Conservation (phyloP, 1,140 invertebrate species). For the Solen grandis region DNA sequence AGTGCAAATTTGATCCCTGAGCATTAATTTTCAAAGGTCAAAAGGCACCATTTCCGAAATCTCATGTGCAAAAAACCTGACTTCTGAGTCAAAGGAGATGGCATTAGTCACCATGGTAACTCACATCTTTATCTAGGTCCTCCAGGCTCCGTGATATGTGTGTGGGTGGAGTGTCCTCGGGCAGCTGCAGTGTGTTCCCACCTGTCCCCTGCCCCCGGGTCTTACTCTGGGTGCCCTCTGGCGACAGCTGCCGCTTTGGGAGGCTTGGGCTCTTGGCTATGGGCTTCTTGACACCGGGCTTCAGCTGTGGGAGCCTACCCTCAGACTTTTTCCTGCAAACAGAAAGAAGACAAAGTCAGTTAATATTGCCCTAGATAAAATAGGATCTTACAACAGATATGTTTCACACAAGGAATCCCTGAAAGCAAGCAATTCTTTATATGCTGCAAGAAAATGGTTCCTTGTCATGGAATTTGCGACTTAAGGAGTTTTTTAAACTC, state of each 20-base stretch:
- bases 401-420: too few species aligned
- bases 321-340: conserved; percentile 74
- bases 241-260: conserved; percentile 61
- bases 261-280: conserved; percentile 72
- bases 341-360: conserved; percentile 35
- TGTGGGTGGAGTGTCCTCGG: conserved; percentile 57
- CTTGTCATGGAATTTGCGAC: too few species aligned
- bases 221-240: conserved; percentile 49
- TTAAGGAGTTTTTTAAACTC: too few species aligned
- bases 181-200: conserved; percentile 64
- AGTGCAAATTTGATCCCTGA: too few species aligned
- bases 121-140: conserved; percentile 72
- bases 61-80: too few species aligned
- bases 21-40: too few species aligned
- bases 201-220: conserved; percentile 41
- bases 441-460: too few species aligned
- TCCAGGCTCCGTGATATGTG: conserved; percentile 70
- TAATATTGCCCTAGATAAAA: too few species aligned
- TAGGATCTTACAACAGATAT: too few species aligned
- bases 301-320: conserved; percentile 60
- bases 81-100: too few species aligned
- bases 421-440: too few species aligned
- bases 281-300: conserved; percentile 70
- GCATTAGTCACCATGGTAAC: conserved; percentile 57
- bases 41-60: too few species aligned